Evolutionary conservation across 30 jellyfish, hydroid and myxozoan genomes (phyloP), one percentile per base, ranked within the genome.

Genomic region (Aurelia aurita): DNA sequence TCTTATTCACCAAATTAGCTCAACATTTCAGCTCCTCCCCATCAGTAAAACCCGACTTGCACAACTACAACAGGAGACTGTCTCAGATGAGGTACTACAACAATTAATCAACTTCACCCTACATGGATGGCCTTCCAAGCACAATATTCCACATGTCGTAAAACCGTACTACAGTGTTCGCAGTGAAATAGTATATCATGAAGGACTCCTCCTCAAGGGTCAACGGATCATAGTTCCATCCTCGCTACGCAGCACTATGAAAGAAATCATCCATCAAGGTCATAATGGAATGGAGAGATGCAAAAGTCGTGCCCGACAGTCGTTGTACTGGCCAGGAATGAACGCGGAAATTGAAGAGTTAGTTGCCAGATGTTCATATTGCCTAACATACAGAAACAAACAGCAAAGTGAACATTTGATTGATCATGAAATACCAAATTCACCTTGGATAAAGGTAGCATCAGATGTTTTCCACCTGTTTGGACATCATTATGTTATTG

Each of bases 241-340:
- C 26, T 61, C 73, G 3, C 72, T 79, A 62, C 72, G 72, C 53
- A 44, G 32, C 72, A 65, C 44, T 10, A 79, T 62, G 90, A 79
- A 79, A 53, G n/a, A 61, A n/a, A 61, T 79, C 72, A 19, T 62
- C 53, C 85, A 79, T 79, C 85, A 79, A 61, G 90, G 85, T 16
- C 75, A 79, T 60, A 63, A 27, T 79, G 71, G 90, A 31, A 79
- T 79, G 46, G 85, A 62, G 77, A 82, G 67, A 67, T 61, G 87
- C 87, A 80, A 65, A 44, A 46, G 46, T 35, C 90, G 87, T 61
- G 90, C 85, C 55, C 68, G 90, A 62, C 47, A 63, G 73, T 61
- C 87, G 44, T 27, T 79, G 28, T 79, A 64, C 87, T 80, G 90
- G 90, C 85, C 90, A 80, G 87, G 73, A 28, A 80, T 80, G 1